These are phyloP conservation scores for Pomphorhynchus laevis DNA, from an alignment of 1,140 invertebrate genomes.

Conservation along the genomic window DNA sequence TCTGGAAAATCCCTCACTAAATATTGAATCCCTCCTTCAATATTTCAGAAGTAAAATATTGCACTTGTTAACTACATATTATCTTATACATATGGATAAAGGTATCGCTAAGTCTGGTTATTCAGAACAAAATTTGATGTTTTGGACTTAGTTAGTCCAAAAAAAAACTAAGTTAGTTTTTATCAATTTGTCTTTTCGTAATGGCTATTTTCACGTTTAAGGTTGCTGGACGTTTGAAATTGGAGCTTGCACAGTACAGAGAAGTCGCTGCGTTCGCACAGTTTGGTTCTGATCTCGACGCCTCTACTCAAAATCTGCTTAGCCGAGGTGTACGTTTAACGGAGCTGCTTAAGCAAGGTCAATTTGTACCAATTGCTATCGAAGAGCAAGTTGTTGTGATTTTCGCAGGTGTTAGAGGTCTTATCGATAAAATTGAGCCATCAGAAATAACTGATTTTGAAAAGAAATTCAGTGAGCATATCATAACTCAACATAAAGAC, in stretches of 20 bases:
- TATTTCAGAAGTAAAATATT: background rate
- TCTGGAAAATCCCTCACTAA: background rate
- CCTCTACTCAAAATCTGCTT: slow-evolving; percentile 80
- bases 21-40: background rate
- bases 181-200: background rate
- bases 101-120: no score
- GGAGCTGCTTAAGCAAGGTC: slow-evolving; percentile 91
- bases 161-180: no score
- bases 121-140: no score
- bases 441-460: slow-evolving; percentile 83
- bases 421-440: slow-evolving; percentile 91
- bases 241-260: slow-evolving; percentile 97
- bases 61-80: background rate
- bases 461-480: slow-evolving; percentile 31
- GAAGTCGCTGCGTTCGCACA: slow-evolving; percentile 98
- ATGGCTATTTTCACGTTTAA: slow-evolving; percentile 16
- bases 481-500: slow-evolving; percentile 37
- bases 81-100: no score
- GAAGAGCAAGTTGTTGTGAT: slow-evolving; percentile 97
- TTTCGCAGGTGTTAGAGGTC: slow-evolving; percentile 90
- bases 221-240: slow-evolving; percentile 97
- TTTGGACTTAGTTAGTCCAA: no score
- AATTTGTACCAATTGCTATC: slow-evolving; percentile 97
- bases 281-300: slow-evolving; percentile 97
- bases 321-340: slow-evolving; percentile 92